These are phyloP conservation scores for Danio aesculapii DNA, from an alignment of 2,797 vertebrate species.

Conservation along the genomic window DNA sequence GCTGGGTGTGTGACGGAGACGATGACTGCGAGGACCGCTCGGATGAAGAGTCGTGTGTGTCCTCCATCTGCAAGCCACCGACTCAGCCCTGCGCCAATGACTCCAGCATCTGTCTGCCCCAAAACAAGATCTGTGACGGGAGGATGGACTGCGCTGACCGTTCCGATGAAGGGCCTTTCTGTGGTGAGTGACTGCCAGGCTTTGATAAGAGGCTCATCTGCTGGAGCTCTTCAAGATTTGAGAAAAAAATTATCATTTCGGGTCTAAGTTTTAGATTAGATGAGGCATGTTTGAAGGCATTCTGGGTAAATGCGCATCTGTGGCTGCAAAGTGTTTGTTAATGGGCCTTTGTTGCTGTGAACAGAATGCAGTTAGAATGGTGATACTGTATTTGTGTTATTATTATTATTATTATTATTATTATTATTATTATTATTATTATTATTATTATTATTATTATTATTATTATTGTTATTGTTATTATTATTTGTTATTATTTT, in stretches of 20 bases:
- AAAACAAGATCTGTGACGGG: slow-evolving; percentile 95
- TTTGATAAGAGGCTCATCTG: slow-evolving; percentile 10
- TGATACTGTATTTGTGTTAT: no score
- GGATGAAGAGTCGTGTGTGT: slow-evolving; percentile 93
- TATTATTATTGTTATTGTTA: no score
- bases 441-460: no score
- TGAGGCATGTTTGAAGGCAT: background rate
- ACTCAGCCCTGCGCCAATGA: slow-evolving; percentile 96
- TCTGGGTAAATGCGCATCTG: background rate
- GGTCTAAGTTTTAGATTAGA: background rate
- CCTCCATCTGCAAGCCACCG: slow-evolving; percentile 91
- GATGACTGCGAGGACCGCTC: slow-evolving; percentile 98
- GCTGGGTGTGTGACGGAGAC: slow-evolving; percentile 98
- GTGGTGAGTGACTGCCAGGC: slow-evolving; percentile 80
- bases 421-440: no score
- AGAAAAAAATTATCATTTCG: background rate
- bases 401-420: no score
- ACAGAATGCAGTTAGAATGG: background rate
- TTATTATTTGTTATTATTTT: no score
- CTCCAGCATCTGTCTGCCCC: slow-evolving; percentile 90
- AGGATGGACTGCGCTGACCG: slow-evolving; percentile 93
- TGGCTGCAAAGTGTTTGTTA: background rate
- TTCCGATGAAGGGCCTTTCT: slow-evolving; percentile 94
- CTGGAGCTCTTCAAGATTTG: background rate
- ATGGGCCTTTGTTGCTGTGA: background rate